These are phyloP conservation scores for Myotis findleyi DNA, from an alignment of 2,797 vertebrate species.

Conservation along the genomic window DNA sequence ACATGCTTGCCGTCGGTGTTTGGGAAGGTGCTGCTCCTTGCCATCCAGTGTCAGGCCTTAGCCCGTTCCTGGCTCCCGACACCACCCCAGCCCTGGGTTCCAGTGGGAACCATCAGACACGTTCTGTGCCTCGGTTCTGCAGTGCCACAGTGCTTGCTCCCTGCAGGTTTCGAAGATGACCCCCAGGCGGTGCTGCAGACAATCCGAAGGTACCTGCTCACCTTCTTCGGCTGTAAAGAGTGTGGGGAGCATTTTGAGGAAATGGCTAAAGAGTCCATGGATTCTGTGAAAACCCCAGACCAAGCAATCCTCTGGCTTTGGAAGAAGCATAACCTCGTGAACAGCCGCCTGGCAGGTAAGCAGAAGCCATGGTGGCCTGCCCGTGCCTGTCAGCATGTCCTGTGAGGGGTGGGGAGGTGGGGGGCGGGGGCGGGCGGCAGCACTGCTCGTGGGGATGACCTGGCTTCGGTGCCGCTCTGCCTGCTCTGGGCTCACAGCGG, in stretches of 20 bases:
- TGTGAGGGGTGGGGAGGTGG: too few relatives aligned
- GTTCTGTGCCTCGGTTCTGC: fast-evolving
- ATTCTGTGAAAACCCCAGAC: conserved; percentile 86
- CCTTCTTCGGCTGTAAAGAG: conserved; percentile 95
- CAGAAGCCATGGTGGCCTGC: background rate
- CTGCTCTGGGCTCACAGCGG: background rate
- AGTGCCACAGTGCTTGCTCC: background rate
- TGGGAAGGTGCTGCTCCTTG: too few relatives aligned
- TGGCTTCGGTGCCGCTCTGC: fast-evolving
- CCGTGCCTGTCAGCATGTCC: background rate
- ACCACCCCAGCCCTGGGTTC: background rate
- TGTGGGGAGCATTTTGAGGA: conserved; percentile 94
- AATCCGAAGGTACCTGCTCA: conserved; percentile 91
- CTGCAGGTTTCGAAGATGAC: conserved; percentile 89
- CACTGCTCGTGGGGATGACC: fast-evolving
- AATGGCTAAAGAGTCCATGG: conserved; percentile 90
- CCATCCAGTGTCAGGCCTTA: fast-evolving
- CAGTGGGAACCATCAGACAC: fast-evolving
- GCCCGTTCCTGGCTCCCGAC: fast-evolving
- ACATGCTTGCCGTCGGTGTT: too few relatives aligned
- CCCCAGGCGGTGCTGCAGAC: conserved; percentile 90
- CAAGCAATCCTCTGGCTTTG: conserved; percentile 95
- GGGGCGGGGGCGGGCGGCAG: fast-evolving
- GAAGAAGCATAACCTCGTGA: conserved; percentile 95
- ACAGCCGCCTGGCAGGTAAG: conserved; percentile 93